A percentile compares a stretch with the other conserved stretches of the same genome.
phyloP scores from a whole-genome alignment of 2,888 invertebrate genomes.

The Amphiduros pacificus region DNA sequence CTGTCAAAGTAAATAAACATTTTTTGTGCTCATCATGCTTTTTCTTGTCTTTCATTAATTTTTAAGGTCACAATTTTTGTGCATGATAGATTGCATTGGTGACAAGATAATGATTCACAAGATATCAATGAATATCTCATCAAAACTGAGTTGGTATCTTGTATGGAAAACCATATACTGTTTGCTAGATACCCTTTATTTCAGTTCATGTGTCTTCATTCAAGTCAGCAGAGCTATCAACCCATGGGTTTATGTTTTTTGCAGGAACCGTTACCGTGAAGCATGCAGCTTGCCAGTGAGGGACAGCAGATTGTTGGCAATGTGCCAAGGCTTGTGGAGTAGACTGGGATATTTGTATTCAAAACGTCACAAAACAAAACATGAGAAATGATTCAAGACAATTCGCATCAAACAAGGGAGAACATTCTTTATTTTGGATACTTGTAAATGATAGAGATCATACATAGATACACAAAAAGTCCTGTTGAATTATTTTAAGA shows the following conservation, averaged over 20 bases:
- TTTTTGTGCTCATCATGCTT: neutral
- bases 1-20: neutral
- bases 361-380: no score
- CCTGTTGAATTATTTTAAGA: neutral
- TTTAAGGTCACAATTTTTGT: no score
- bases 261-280: constrained; percentile 16
- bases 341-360: constrained; percentile 20
- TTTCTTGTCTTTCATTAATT: no score
- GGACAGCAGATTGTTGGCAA: constrained; percentile 11
- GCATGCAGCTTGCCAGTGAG: constrained; percentile 2
- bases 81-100: no score
- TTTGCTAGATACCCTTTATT: no score
- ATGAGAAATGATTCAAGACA: neutral
- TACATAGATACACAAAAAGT: neutral
- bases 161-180: no score
- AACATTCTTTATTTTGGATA: neutral
- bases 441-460: neutral
- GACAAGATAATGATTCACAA: no score
- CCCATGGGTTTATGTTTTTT: no score
- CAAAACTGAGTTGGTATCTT: neutral
- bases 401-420: neutral
- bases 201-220: no score
- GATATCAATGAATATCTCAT: neutral
- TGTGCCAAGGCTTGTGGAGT: constrained; percentile 28
- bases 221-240: no score